phyloP scores from a whole-genome alignment of 1,140 invertebrate species.

The Monomorium pharaonis region DNA sequence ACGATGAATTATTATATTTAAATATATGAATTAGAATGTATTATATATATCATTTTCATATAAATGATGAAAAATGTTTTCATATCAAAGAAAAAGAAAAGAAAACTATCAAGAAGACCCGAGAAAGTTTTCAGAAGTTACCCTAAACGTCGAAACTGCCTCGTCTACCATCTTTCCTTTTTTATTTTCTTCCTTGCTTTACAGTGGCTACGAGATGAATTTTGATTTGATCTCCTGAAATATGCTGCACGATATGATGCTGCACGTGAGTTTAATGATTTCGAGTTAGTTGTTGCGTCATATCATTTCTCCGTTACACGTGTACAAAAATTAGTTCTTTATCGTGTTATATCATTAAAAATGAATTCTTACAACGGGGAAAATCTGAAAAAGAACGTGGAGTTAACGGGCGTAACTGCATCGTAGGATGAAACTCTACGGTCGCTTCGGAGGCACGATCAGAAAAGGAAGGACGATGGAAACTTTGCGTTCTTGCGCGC shows the following conservation, averaged over 20 bases:
- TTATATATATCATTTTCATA: neutral
- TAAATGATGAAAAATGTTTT: neutral
- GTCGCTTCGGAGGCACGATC: neutral
- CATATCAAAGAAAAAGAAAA: neutral
- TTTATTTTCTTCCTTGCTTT: slow-evolving; percentile 39
- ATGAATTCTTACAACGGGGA: neutral
- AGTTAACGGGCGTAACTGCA: neutral
- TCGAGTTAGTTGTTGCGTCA: neutral
- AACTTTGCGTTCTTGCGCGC: slow-evolving; percentile 19
- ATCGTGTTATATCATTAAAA: neutral
- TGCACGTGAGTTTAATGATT: slow-evolving; percentile 18
- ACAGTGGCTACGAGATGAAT: slow-evolving; percentile 8
- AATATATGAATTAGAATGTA: no score
- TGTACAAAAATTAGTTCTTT: neutral
- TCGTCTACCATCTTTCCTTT: slow-evolving; percentile 53
- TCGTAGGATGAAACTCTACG: slow-evolving; percentile 11
- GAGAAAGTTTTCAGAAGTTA: neutral
- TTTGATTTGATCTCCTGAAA: slow-evolving; percentile 32
- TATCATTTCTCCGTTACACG: neutral
- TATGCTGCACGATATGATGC: neutral
- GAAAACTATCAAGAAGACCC: neutral
- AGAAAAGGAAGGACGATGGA: neutral
- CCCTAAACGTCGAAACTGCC: slow-evolving; percentile 7
- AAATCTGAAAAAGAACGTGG: neutral
- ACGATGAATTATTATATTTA: neutral